These are phyloP conservation scores for Eptatretus atami DNA, from an alignment of 2,797 vertebrate genomes.

Conservation along the genomic window DNA sequence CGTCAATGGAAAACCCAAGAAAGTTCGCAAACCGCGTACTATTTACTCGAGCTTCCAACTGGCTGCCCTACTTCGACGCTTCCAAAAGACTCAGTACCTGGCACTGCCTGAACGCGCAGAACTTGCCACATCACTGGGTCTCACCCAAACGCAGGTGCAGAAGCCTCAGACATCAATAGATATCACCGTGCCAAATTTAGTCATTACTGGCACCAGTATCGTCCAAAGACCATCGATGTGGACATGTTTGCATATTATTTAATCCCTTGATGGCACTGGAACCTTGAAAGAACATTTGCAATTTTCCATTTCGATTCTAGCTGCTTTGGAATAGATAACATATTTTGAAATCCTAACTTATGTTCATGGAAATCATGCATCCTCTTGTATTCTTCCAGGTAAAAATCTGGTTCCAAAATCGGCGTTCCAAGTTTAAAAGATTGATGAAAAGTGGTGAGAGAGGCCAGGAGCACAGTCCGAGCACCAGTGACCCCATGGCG, in stretches of 20 bases:
- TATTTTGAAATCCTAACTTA: too few species aligned
- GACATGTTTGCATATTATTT: too few species aligned
- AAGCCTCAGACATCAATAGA: too few species aligned
- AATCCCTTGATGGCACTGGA: too few species aligned
- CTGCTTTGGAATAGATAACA: too few species aligned
- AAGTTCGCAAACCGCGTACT: slow-evolving; percentile 81
- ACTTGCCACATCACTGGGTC: slow-evolving; percentile 63
- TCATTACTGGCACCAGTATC: too few species aligned
- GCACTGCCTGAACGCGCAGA: slow-evolving; percentile 77
- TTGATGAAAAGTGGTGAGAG: slow-evolving; percentile 90
- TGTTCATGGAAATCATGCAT: too few species aligned
- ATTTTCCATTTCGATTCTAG: too few species aligned
- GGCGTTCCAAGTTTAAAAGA: slow-evolving; percentile 94
- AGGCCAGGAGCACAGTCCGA: slow-evolving; percentile 70
- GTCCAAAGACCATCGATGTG: too few species aligned
- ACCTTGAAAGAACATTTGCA: too few species aligned
- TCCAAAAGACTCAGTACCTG: slow-evolving; percentile 90
- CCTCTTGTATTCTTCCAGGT: slow-evolving; percentile 21
- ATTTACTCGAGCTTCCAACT: slow-evolving; percentile 97
- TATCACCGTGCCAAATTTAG: too few species aligned
- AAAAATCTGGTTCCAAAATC: slow-evolving; percentile 97
- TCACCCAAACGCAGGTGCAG: slow-evolving; percentile 67
- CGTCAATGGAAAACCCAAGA: slow-evolving; percentile 95
- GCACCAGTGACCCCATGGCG: slow-evolving; percentile 93
- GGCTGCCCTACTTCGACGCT: slow-evolving; percentile 67